Conservation (phyloP, 1,140 invertebrate genomes). For the Gryllus bimaculatus region DNA sequence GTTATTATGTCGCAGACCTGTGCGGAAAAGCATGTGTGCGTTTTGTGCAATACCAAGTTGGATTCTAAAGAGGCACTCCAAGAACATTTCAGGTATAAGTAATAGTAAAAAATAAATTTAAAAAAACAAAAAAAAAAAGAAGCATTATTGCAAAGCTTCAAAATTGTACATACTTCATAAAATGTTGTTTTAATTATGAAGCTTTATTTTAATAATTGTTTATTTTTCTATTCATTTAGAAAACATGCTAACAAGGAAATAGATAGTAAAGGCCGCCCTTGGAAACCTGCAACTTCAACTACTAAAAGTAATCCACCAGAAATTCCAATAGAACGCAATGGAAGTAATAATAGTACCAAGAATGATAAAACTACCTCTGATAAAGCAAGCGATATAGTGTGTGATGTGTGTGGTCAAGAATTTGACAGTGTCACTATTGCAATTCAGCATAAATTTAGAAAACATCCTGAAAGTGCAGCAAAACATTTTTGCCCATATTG, state of each 20-base stretch:
- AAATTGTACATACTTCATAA: too few species aligned
- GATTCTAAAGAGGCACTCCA: slow-evolving; percentile 40
- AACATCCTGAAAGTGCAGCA: slow-evolving; percentile 48
- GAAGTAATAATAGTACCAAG: slow-evolving; percentile 9
- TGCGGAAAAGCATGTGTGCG: slow-evolving; percentile 35
- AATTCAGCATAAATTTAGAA: slow-evolving; percentile 56
- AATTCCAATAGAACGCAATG: slow-evolving; percentile 9
- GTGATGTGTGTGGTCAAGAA: slow-evolving; percentile 23
- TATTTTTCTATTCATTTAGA: slow-evolving; percentile 25
- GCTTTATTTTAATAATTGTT: slow-evolving; percentile 13
- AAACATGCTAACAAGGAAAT: slow-evolving; percentile 45
- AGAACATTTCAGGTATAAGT: slow-evolving; percentile 39
- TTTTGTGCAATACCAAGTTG: slow-evolving; percentile 38
- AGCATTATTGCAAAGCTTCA: too few species aligned
- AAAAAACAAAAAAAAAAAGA: too few species aligned
- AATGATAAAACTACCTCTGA: slow-evolving; percentile 1
- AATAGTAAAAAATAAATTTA: not conserved
- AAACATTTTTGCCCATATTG: slow-evolving; percentile 58
- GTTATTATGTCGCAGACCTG: not conserved
- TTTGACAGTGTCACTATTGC: slow-evolving; percentile 52
- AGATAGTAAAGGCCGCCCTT: slow-evolving; percentile 33
- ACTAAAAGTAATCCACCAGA: slow-evolving; percentile 9
- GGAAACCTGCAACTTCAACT: slow-evolving; percentile 22
- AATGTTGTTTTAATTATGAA: too few species aligned
- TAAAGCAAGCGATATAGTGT: slow-evolving; percentile 19